Conservation (phyloP, 2,113 vertebrate species). For the Dendropsophus ebraccatus region DNA sequence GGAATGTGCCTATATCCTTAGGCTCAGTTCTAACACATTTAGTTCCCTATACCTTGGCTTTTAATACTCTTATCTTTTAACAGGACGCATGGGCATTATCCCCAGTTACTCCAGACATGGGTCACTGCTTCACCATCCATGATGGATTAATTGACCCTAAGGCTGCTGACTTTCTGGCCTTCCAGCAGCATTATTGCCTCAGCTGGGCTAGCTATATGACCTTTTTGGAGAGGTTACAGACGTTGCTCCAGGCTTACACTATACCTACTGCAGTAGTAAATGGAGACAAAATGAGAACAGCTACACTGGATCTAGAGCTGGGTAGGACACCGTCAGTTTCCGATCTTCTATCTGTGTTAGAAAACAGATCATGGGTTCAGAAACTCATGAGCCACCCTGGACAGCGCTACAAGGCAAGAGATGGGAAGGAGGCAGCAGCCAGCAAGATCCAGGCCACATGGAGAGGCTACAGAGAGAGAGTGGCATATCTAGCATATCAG, state of each 20-base stretch:
- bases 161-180: conserved; percentile 72
- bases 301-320: conserved; percentile 66
- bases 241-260: conserved; percentile 75
- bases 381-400: conserved; percentile 70
- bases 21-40: not conserved
- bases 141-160: conserved; percentile 69
- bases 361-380: conserved; percentile 71
- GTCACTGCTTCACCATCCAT: conserved; percentile 64
- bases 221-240: conserved; percentile 70
- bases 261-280: conserved; percentile 74
- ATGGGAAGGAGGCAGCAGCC: conserved; percentile 71
- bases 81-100: conserved; percentile 63
- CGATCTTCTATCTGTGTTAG: conserved; percentile 72
- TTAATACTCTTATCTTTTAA: not conserved
- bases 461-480: conserved; percentile 69
- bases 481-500: conserved; percentile 64
- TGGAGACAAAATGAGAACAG: conserved; percentile 67
- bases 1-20: no score
- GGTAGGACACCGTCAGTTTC: conserved; percentile 59
- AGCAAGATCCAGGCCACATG: conserved; percentile 77
- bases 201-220: conserved; percentile 70
- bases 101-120: not conserved
- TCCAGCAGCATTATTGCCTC: conserved; percentile 73
- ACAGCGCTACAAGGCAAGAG: conserved; percentile 78
- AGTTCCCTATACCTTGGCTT: not conserved